Evolutionary conservation across 2,888 invertebrate species (phyloP).

Genomic region (Patella pellucida): DNA sequence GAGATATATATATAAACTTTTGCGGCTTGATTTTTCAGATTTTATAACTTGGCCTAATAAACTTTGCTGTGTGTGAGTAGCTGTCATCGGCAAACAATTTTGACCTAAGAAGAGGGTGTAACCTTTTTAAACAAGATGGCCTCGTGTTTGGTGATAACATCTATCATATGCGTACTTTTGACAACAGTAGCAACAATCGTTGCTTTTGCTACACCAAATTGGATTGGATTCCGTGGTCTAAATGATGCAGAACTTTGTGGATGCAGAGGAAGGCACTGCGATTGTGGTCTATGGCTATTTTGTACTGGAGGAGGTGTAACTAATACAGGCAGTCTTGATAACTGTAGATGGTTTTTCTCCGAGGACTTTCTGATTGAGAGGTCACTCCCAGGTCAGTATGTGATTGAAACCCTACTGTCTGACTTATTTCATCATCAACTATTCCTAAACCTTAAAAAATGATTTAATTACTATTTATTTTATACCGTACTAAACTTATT

Average conservation of each 20-base stretch:
- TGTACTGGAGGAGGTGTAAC: constrained; percentile 41
- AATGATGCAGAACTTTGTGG: constrained; percentile 37
- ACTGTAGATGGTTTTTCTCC: constrained; percentile 61
- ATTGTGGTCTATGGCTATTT: constrained; percentile 60
- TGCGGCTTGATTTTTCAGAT: too few species aligned
- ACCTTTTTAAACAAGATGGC: constrained; percentile 44
- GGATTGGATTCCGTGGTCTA: constrained; percentile 49
- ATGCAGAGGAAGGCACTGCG: constrained; percentile 40
- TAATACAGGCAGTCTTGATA: constrained; percentile 48
- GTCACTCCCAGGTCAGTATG: constrained; percentile 51
- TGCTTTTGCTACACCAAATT: constrained; percentile 61
- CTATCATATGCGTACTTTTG: constrained; percentile 60
- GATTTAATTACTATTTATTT: too few species aligned
- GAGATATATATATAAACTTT: too few species aligned
- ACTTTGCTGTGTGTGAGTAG: too few species aligned
- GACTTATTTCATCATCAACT: too few species aligned
- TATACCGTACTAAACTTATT: too few species aligned
- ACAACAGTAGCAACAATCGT: constrained; percentile 63
- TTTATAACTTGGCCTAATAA: too few species aligned
- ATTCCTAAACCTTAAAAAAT: too few species aligned
- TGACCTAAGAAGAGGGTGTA: too few species aligned
- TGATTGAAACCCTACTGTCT: too few species aligned
- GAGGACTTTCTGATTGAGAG: constrained; percentile 54
- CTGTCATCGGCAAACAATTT: too few species aligned
- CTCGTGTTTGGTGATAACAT: constrained; percentile 55